phyloP scores from a whole-genome alignment of 2,797 vertebrate genomes.

The Echeneis naucrates region DNA sequence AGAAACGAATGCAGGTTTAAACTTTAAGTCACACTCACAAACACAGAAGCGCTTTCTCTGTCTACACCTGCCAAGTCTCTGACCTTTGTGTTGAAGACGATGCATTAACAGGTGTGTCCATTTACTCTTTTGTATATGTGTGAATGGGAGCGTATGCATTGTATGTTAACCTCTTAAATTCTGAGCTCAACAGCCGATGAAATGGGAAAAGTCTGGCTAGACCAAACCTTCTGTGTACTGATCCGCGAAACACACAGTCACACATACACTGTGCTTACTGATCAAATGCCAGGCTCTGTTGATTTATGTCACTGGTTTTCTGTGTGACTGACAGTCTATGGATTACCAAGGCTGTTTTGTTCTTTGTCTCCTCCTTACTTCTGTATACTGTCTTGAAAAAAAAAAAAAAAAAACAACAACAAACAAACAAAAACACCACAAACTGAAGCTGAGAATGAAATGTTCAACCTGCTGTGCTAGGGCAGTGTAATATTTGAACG shows the following conservation, averaged over 20 bases:
- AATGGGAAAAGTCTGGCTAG: not conserved
- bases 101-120: conserved; percentile 7
- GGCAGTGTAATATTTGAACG: not conserved
- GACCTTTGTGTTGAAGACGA: conserved; percentile 34
- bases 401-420: too few relatives aligned
- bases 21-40: conserved; percentile 2
- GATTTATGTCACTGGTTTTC: conserved; percentile 53
- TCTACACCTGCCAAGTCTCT: not conserved
- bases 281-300: conserved; percentile 22
- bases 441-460: not conserved
- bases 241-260: conserved; percentile 28
- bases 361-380: conserved; percentile 8
- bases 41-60: conserved; percentile 14
- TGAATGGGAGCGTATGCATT: not conserved
- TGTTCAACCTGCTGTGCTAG: not conserved
- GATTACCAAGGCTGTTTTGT: conserved; percentile 31
- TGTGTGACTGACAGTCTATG: conserved; percentile 45
- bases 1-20: not conserved
- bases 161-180: conserved; percentile 12
- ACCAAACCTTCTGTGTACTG: conserved; percentile 9
- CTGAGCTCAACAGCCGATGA: not conserved
- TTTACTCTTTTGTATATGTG: not conserved
- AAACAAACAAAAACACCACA: too few relatives aligned
- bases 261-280: conserved; percentile 12
- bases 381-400: not conserved